These are phyloP conservation scores for Nibea albiflora DNA, from an alignment of 2,113 vertebrate species.

Conservation along the genomic window DNA sequence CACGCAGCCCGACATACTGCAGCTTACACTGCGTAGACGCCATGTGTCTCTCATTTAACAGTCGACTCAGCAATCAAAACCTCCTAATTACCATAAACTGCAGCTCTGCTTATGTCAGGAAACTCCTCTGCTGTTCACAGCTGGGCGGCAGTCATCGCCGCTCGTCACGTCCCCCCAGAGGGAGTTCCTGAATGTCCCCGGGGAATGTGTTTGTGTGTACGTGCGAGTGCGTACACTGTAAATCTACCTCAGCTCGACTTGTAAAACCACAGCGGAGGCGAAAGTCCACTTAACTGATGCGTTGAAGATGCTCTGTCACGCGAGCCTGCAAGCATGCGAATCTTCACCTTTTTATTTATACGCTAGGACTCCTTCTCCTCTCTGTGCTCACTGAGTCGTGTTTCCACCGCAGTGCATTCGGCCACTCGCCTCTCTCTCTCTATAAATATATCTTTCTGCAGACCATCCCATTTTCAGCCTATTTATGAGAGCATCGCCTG, in stretches of 20 bases:
- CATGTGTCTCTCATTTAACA: neutral
- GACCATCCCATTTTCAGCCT: slow-evolving; percentile 44
- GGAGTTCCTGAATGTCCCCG: neutral
- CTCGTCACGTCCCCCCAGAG: slow-evolving; percentile 3
- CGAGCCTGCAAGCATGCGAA: slow-evolving; percentile 39
- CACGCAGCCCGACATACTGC: neutral
- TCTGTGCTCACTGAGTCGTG: slow-evolving; percentile 15
- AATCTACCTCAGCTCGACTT: neutral
- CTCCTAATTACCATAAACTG: neutral
- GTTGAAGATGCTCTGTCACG: slow-evolving; percentile 40
- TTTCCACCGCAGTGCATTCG: slow-evolving; percentile 33
- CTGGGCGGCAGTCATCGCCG: slow-evolving; percentile 8
- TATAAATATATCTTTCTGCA: neutral
- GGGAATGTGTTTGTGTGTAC: slow-evolving; percentile 9
- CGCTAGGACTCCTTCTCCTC: neutral
- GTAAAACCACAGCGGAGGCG: slow-evolving; percentile 33
- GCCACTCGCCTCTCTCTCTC: neutral
- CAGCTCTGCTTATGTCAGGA: slow-evolving; percentile 1
- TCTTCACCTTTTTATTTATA: slow-evolving; percentile 48
- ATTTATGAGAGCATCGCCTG: slow-evolving; percentile 54
- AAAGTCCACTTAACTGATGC: slow-evolving; percentile 29
- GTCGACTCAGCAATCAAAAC: neutral
- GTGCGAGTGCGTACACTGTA: neutral
- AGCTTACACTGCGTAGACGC: neutral
- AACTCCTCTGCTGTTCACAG: slow-evolving; percentile 3